Percentiles rank a stretch among this genome's conserved stretches.
Evolutionary conservation across 2,113 vertebrate genomes (phyloP).

Genomic region (Sander vitreus): DNA sequence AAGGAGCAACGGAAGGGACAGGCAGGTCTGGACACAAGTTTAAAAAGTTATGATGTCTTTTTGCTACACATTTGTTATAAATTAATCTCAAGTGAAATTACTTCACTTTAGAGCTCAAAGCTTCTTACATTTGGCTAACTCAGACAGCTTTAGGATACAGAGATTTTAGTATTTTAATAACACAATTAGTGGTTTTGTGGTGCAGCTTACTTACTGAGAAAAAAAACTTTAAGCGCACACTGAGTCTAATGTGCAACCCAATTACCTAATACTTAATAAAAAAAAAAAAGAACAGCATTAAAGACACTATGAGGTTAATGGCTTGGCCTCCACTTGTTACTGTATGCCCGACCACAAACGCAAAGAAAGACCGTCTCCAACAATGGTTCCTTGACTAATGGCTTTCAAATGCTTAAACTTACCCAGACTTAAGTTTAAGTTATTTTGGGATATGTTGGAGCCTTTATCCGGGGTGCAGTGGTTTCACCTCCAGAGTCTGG

Average conservation of each 20-base stretch:
- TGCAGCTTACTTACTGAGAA: background rate
- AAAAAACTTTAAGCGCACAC: background rate
- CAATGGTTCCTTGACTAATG: background rate
- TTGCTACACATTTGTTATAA: background rate
- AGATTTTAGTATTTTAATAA: background rate
- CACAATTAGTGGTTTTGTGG: slow-evolving; percentile 2
- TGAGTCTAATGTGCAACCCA: background rate
- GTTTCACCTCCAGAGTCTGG: slow-evolving; percentile 18
- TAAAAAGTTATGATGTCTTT: background rate
- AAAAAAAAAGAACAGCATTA: slow-evolving; percentile 7
- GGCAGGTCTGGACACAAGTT: background rate
- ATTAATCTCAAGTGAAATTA: background rate
- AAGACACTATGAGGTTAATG: background rate
- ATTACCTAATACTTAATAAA: background rate
- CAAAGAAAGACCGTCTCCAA: background rate
- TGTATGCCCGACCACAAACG: background rate
- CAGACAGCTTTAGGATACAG: background rate
- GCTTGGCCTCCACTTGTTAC: background rate
- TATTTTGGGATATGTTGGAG: background rate
- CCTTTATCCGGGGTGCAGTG: background rate
- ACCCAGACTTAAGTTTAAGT: background rate
- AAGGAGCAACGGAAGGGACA: background rate
- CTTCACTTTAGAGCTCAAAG: background rate
- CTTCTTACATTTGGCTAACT: background rate
- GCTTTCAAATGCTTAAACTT: slow-evolving; percentile 8